phyloP scores from a whole-genome alignment of 2,888 invertebrate species.

The Xestia c-nigrum region DNA sequence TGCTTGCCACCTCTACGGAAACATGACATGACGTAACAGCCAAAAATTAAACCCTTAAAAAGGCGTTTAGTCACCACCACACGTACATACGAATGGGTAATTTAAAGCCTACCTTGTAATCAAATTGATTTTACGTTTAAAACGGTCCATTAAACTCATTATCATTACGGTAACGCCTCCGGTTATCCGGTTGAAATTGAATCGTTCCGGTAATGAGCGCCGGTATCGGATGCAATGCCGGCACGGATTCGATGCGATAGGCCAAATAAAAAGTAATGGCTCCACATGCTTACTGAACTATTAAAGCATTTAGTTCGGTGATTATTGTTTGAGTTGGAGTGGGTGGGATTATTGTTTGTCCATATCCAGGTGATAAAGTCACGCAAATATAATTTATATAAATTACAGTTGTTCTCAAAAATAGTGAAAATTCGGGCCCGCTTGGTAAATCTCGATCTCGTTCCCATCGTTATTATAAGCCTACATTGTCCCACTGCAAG shows the following conservation, averaged over 20 bases:
- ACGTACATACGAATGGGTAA: constrained; percentile 28
- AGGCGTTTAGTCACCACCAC: constrained; percentile 5
- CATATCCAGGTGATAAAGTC: background rate
- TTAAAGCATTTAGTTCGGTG: constrained; percentile 54
- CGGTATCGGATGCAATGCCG: constrained; percentile 69
- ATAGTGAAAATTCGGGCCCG: background rate
- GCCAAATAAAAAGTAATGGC: constrained; percentile 71
- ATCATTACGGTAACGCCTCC: constrained; percentile 71
- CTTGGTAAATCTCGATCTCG: background rate
- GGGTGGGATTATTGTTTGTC: constrained; percentile 9
- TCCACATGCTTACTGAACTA: constrained; percentile 49
- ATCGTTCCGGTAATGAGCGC: constrained; percentile 78
- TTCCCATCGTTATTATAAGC: no score
- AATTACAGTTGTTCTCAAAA: background rate
- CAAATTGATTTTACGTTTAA: constrained; percentile 64
- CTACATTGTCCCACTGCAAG: no score
- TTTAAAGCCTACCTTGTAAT: constrained; percentile 51
- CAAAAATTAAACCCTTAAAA: constrained; percentile 24
- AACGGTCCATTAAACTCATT: constrained; percentile 69
- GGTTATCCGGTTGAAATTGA: constrained; percentile 76
- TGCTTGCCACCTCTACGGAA: background rate
- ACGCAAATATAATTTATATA: background rate
- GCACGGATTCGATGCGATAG: constrained; percentile 68
- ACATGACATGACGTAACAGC: background rate
- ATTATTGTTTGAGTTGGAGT: constrained; percentile 40